Base-by-base conservation (phyloP, 2,888 invertebrate genomes). In the Gibbula magus region DNA sequence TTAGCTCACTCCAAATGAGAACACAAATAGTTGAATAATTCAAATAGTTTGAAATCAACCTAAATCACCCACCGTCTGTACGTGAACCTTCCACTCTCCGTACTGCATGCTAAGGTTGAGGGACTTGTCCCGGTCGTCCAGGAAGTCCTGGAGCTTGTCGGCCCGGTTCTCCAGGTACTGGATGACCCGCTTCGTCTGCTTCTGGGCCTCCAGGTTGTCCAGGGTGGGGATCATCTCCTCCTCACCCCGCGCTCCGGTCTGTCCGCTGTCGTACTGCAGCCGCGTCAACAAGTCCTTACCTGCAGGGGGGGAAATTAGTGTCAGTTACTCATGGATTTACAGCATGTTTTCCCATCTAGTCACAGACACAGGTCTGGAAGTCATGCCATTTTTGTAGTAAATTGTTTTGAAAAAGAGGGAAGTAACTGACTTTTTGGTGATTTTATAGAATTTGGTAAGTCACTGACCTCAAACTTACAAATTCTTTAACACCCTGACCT, bases 151-250 rank as follows among this genome's bases (percentile, higher is more conserved):
- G 39, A 92, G 83, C 73, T 88, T 89, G 39, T 91, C 90, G 75
- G 92, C 84, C 22, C 90, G 86, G 78, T 84, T 87, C 81, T 91
- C 91, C 73, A 92, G 87, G 78, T 87, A 86, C 54, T 90, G 91
- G 32, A 92, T 84, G 25, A 88, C 83, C 4, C 88, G 84, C 81
- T 91, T 91, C 2, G 79, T 78, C 77, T 90, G 89, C 76, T 89
- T 89, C 82, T 89, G 89, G 2, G 89, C 86, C 80, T 91, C 91
- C 32, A 90, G 82, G 79, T 88, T 89, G 82, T 92, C 92, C 75
- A 91, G 82, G 7, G 91, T 92, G 51, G 87, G 87, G 18, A 88
- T 86, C 7, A 84, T 74, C 20, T 86, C 86, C n/a, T 88, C 87
- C 45, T 85, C 87, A 8, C 52, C 51, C 32, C 76, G 8, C 83